phyloP scores from a whole-genome alignment of 2,888 invertebrate genomes.

The Drosophila vallismaia region DNA sequence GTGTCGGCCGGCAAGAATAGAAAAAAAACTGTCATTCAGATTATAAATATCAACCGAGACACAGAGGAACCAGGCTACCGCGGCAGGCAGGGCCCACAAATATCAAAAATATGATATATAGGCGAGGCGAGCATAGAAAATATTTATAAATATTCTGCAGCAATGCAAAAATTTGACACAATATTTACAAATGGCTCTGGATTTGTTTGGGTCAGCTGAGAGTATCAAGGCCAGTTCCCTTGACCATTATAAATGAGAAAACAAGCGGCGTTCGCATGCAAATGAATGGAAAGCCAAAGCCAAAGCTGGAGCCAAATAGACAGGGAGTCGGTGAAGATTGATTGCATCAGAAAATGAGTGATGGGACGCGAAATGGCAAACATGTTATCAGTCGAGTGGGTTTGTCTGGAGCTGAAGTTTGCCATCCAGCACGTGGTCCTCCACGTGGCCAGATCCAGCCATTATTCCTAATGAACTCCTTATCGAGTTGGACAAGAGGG shows the following conservation, averaged over 20 bases:
- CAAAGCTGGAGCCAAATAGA: constrained; percentile 11
- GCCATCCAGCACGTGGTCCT: not conserved
- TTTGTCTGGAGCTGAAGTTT: constrained; percentile 1
- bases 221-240: constrained; percentile 23
- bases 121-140: constrained; percentile 34
- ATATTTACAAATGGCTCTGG: constrained; percentile 63
- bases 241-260: constrained; percentile 69
- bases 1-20: constrained; percentile 10
- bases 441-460: constrained; percentile 24
- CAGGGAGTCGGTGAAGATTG: constrained; percentile 51
- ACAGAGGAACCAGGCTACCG: not conserved
- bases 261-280: constrained; percentile 54
- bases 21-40: constrained; percentile 30
- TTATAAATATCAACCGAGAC: constrained; percentile 25
- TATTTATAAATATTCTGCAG: constrained; percentile 63
- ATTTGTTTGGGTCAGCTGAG: constrained; percentile 43
- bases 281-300: constrained; percentile 45
- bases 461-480: constrained; percentile 19
- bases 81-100: not conserved
- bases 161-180: constrained; percentile 58
- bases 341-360: constrained; percentile 58
- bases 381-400: constrained; percentile 12
- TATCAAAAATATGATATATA: constrained; percentile 34
- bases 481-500: constrained; percentile 2
- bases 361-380: constrained; percentile 44